Conservation (phyloP, 2,113 vertebrate genomes). For the Ictalurus furcatus region DNA sequence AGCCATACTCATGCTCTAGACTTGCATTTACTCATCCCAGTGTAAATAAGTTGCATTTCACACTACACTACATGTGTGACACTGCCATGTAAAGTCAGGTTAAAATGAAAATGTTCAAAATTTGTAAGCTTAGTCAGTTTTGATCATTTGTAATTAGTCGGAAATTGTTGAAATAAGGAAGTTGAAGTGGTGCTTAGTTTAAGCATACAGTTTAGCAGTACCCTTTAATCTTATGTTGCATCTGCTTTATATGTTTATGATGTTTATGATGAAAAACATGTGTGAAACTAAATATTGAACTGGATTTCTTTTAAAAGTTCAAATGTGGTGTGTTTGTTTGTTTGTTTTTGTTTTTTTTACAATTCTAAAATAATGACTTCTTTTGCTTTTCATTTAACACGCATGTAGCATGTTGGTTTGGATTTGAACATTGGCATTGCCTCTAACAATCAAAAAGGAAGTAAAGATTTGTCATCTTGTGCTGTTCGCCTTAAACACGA, state of each 20-base stretch:
- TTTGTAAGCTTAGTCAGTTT: neutral
- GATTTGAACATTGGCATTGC: neutral
- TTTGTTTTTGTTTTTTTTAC: neutral
- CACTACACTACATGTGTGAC: conserved; percentile 5
- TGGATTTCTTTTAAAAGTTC: conserved; percentile 37
- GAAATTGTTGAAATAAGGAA: neutral
- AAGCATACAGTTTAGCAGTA: neutral
- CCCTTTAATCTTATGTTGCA: conserved; percentile 23
- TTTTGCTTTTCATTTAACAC: neutral
- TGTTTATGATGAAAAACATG: neutral
- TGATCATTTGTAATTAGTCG: neutral
- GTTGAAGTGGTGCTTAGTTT: neutral
- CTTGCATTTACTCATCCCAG: conserved; percentile 8
- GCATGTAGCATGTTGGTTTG: neutral
- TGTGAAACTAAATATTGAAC: conserved; percentile 37
- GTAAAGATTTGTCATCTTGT: neutral
- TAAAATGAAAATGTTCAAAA: neutral
- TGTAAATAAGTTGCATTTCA: neutral
- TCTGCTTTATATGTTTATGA: neutral
- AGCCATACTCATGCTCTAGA: conserved; percentile 13
- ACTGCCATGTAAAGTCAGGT: conserved; percentile 15
- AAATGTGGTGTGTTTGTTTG: neutral
- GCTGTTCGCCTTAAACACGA: conserved; percentile 12
- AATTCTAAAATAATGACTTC: neutral
- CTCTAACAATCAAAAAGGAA: neutral